Conservation (phyloP, 2,888 invertebrate species). For the Leptogaster cylindrica region DNA sequence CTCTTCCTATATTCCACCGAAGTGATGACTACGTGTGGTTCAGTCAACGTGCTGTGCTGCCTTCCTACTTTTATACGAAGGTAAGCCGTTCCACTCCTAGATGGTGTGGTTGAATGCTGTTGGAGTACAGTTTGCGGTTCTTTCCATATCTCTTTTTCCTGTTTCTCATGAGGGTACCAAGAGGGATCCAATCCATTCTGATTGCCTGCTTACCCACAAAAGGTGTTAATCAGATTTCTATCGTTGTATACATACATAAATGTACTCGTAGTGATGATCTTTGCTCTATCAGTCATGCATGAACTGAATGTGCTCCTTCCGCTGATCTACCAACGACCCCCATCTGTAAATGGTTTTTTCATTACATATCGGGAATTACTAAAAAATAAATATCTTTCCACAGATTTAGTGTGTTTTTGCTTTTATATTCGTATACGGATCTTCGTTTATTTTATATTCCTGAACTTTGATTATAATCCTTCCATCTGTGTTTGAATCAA, state of each 20-base stretch:
- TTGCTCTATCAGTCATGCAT: conserved; percentile 38
- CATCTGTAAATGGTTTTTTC: not conserved
- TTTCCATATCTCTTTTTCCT: too few species aligned
- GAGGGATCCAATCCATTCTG: conserved; percentile 12
- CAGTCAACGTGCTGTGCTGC: too few species aligned
- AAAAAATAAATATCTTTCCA: not conserved
- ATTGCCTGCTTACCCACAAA: not conserved
- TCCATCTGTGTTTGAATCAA: not conserved
- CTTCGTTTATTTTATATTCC: too few species aligned
- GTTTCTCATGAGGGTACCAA: too few species aligned
- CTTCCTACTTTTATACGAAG: too few species aligned
- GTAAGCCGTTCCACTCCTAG: too few species aligned
- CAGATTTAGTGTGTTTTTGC: conserved; percentile 7
- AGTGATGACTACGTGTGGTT: too few species aligned
- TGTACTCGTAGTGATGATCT: too few species aligned
- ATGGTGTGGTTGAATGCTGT: too few species aligned
- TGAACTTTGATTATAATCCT: conserved; percentile 3
- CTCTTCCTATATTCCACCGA: conserved; percentile 27
- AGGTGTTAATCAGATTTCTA: conserved; percentile 21
- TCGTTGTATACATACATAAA: too few species aligned
- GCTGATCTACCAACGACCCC: not conserved
- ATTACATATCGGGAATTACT: not conserved
- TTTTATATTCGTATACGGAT: too few species aligned
- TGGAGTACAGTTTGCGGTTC: too few species aligned
- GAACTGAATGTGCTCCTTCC: conserved; percentile 25